Evolutionary conservation across 2,797 vertebrate genomes (phyloP).

Genomic region (Potorous gilbertii): DNA sequence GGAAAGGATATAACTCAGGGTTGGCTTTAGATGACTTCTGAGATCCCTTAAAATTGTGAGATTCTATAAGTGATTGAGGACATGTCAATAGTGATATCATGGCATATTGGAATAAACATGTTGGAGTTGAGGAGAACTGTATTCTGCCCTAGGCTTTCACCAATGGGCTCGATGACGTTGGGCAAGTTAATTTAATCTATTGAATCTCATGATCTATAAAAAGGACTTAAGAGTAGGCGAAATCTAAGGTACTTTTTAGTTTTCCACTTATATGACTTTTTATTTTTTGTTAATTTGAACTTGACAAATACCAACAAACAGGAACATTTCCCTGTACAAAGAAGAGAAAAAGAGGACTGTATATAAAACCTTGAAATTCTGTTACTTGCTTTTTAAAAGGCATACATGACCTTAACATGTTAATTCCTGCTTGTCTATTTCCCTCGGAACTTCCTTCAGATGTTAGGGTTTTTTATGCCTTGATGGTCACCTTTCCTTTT

Average conservation of each 20-base stretch:
- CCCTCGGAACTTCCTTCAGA: neutral
- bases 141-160: neutral
- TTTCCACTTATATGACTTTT: neutral
- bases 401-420: neutral
- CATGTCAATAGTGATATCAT: neutral
- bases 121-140: neutral
- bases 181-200: neutral
- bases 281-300: neutral
- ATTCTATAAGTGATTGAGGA: neutral
- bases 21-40: neutral
- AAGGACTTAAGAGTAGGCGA: neutral
- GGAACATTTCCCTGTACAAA: neutral
- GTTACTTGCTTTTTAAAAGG: neutral
- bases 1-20: neutral
- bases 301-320: neutral
- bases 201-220: neutral
- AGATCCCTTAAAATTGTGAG: neutral
- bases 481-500: neutral
- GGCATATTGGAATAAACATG: neutral
- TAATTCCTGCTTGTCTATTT: neutral
- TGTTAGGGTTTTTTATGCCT: neutral
- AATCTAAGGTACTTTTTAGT: neutral
- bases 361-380: neutral
- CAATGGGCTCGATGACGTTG: no score
- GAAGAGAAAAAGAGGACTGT: neutral